Conservation (phyloP, 1,140 invertebrate species). For the Nixonia krombeini region DNA sequence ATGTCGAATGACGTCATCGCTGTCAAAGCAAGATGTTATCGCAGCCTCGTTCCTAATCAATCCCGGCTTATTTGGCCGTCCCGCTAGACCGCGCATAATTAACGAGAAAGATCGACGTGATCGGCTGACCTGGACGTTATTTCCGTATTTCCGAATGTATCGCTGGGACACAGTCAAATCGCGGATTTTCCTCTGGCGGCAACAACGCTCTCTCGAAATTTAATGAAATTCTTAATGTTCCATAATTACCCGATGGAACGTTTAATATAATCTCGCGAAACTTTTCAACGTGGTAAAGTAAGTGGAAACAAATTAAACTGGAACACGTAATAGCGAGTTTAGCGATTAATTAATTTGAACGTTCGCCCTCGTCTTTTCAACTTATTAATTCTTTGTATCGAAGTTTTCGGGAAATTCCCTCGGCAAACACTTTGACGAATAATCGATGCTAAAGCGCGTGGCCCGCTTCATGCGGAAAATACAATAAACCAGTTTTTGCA, state of each 20-base stretch:
- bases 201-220: not conserved
- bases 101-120: too few species aligned
- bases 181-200: too few species aligned
- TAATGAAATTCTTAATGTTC: constrained; percentile 11
- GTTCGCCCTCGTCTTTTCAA: constrained; percentile 12
- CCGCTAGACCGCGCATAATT: too few species aligned
- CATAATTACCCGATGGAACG: constrained; percentile 12
- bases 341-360: constrained; percentile 16
- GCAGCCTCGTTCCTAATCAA: too few species aligned
- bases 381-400: not conserved
- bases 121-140: too few species aligned
- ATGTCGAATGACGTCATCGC: too few species aligned
- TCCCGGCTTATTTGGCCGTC: too few species aligned
- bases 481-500: not conserved
- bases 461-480: not conserved
- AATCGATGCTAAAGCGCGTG: not conserved
- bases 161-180: too few species aligned
- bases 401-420: constrained; percentile 1
- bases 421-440: constrained; percentile 6
- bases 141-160: too few species aligned
- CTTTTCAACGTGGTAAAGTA: constrained; percentile 11
- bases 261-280: constrained; percentile 22
- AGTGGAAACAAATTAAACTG: constrained; percentile 13
- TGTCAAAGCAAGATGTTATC: too few species aligned
- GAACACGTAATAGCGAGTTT: constrained; percentile 11